phyloP scores from a whole-genome alignment of 2,888 invertebrate species.

The Vesta saturnalis region DNA sequence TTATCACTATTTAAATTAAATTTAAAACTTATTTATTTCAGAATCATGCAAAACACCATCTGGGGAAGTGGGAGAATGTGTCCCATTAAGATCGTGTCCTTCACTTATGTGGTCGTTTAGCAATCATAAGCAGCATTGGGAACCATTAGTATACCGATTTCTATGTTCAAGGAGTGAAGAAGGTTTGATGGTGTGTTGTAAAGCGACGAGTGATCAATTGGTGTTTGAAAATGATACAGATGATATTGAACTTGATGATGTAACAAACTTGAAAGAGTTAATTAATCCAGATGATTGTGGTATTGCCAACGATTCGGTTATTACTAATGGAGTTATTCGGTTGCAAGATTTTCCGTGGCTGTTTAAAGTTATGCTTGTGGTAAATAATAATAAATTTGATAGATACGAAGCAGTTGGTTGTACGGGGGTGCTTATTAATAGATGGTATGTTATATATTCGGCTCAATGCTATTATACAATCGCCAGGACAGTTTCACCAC shows the following conservation, averaged over 20 bases:
- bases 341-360: conserved; percentile 1
- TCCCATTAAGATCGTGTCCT: no score
- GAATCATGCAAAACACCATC: no score
- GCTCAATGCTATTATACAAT: neutral
- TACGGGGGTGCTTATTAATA: conserved; percentile 10
- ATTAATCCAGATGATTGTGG: neutral
- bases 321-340: neutral
- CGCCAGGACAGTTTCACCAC: no score
- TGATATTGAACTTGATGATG: neutral
- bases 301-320: neutral
- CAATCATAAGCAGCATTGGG: no score
- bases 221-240: neutral
- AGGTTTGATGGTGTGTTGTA: neutral
- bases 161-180: no score
- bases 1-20: no score
- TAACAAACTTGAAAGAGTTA: neutral
- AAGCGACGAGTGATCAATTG: neutral
- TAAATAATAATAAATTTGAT: neutral
- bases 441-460: conserved; percentile 4
- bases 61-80: no score
- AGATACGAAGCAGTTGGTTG: neutral
- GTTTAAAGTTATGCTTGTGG: neutral
- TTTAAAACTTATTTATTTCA: no score
- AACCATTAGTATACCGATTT: no score
- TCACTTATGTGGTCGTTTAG: no score